Conservation (phyloP, 2,888 invertebrate species). For the Cephus nigrinus region DNA sequence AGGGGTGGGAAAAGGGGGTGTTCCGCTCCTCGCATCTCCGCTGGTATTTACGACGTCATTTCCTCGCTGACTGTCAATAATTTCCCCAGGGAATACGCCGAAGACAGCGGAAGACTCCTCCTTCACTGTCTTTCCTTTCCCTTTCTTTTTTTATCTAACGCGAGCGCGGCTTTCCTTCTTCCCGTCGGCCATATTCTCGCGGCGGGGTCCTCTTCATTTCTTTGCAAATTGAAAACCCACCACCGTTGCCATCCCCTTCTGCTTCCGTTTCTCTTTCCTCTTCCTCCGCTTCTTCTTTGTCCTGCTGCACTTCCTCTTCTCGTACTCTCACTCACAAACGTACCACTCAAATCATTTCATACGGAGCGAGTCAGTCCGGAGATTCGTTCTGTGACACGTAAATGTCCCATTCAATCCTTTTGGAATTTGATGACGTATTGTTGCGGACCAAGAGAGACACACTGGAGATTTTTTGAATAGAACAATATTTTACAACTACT, state of each 20-base stretch:
- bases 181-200: background rate
- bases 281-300: constrained; percentile 18
- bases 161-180: constrained; percentile 1
- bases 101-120: constrained; percentile 44
- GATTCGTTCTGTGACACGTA: background rate
- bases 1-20: constrained; percentile 33
- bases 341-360: background rate
- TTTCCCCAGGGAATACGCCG: constrained; percentile 61
- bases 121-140: constrained; percentile 28
- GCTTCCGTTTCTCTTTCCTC: constrained; percentile 20
- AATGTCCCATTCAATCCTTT: background rate
- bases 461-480: background rate
- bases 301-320: constrained; percentile 30
- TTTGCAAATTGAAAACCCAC: constrained; percentile 10
- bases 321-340: constrained; percentile 3
- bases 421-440: background rate
- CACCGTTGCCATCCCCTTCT: constrained; percentile 14
- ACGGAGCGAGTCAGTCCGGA: background rate
- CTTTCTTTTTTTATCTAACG: constrained; percentile 8
- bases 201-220: background rate
- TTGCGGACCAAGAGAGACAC: background rate
- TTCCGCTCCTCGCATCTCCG: constrained; percentile 34
- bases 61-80: constrained; percentile 65
- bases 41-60: constrained; percentile 65
- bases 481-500: background rate